A percentile compares a stretch with the other conserved stretches of the same genome.
Evolutionary conservation across 2,113 vertebrate genomes (phyloP).

Genomic region (Casuarius casuarius): DNA sequence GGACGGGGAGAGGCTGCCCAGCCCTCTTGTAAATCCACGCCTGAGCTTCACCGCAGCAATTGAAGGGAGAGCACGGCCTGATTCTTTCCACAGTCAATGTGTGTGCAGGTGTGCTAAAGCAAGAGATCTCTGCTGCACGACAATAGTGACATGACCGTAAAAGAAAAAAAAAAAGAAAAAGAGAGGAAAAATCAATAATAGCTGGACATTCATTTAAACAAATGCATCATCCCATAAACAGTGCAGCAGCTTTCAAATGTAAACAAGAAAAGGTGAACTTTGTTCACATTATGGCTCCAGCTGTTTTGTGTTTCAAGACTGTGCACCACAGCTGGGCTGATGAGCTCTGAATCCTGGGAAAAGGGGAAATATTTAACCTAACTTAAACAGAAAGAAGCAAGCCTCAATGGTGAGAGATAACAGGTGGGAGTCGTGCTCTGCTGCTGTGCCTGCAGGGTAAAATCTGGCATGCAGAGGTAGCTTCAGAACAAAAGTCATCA

Average conservation of each 20-base stretch:
- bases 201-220: constrained; percentile 77
- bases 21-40: not conserved
- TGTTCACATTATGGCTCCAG: constrained; percentile 78
- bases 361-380: constrained; percentile 69
- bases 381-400: constrained; percentile 64
- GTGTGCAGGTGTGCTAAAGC: constrained; percentile 52
- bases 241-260: constrained; percentile 75
- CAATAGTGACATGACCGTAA: constrained; percentile 48
- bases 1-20: not conserved
- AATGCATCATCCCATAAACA: constrained; percentile 79
- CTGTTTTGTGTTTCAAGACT: constrained; percentile 78
- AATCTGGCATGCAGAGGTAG: constrained; percentile 71
- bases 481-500: constrained; percentile 67
- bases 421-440: constrained; percentile 72
- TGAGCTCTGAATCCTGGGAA: constrained; percentile 78
- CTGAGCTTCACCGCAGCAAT: not conserved
- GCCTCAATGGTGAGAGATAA: constrained; percentile 67
- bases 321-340: constrained; percentile 73
- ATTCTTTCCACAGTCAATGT: constrained; percentile 26
- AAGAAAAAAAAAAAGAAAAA: constrained; percentile 18
- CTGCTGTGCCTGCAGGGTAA: constrained; percentile 66
- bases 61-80: not conserved
- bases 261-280: constrained; percentile 81
- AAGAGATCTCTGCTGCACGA: constrained; percentile 23
- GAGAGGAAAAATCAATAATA: constrained; percentile 71